Conservation (phyloP, 2,797 vertebrate genomes). For the Pseudochirops corinnae region DNA sequence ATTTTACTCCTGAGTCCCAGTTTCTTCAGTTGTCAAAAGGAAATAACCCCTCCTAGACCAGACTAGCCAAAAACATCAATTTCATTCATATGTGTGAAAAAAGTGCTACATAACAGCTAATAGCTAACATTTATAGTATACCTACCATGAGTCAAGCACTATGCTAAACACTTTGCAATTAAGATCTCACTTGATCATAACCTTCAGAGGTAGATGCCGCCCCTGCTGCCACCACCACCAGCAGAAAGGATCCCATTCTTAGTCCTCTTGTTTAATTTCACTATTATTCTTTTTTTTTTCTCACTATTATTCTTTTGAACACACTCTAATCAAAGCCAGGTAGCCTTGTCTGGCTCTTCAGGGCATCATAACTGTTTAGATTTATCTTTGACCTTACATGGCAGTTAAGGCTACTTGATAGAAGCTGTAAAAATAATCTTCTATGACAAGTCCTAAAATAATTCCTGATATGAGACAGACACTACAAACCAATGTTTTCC, state of each 20-base stretch:
- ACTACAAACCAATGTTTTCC: not conserved
- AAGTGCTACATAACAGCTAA: not conserved
- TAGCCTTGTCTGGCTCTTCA: not conserved
- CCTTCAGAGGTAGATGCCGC: not conserved
- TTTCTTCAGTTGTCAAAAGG: not conserved
- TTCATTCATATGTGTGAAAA: not conserved
- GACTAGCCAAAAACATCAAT: not conserved
- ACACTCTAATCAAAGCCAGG: not conserved
- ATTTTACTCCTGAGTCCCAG: not conserved
- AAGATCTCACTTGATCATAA: not conserved
- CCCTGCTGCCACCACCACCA: not conserved
- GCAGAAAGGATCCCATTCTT: not conserved
- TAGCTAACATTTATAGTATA: not conserved
- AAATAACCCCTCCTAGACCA: not conserved
- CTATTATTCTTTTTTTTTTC: not conserved
- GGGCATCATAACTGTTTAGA: not conserved
- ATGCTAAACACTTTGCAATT: not conserved
- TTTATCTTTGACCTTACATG: not conserved
- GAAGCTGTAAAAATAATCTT: not conserved
- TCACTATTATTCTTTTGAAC: not conserved
- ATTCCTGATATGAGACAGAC: not conserved
- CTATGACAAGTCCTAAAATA: not conserved
- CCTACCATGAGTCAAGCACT: not conserved
- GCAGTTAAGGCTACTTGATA: not conserved
- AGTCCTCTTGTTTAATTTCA: not conserved